Base-by-base conservation (phyloP, 1,140 invertebrate genomes). In the Tyrophagus putrescentiae region DNA sequence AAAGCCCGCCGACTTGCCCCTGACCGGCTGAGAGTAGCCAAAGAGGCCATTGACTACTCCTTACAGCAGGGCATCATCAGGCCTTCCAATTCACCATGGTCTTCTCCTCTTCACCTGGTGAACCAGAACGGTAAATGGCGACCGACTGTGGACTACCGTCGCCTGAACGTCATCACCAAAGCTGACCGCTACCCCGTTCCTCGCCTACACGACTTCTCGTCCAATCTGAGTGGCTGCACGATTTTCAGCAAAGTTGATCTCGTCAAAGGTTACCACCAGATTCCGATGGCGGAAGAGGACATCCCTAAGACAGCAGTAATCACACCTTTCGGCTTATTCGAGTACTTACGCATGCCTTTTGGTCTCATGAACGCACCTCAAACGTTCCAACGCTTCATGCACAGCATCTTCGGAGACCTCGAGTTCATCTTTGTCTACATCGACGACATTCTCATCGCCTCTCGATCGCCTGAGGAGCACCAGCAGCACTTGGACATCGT, bases 121-220 rank as follows among this genome's bases (percentile, higher is more conserved):
- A 42, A 42, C 18, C 67, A 53, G n/a, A 52, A 60, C 27, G 58
- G 53, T 50, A 27, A 27, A 34, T 21, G 31, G n/a, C 21, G 60
- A 13, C 13, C 64, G 4, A 34, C 39, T 48, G 13, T 62, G 13
- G 50, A 59, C 52, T 64, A 60, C 18, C 42, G 44, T 5, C 28
- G 41, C 18, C 18, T 65, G 3, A 67, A 60, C 54, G 32, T 48
- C 39, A 61, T 62, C 23, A 52, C 39, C 16, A 41, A 3, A 28
- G 16, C 1, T 21, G 67, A 62, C 60, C 4, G 60, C 63, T 32
- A 39, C 62, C 25, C 61, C 1, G 60, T 79, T 1, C 76, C 74
- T 0, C 45, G 67, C 5, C 73, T 78, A 23, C 70, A 76, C 13
- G 72, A 75, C 27, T 64, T 65, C 7, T 60, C 79, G 1, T 62